A percentile compares a stretch with the other conserved stretches of the same genome.
These are phyloP conservation scores for Diprion similis DNA, from an alignment of 1,140 invertebrate species.

Conservation along the genomic window DNA sequence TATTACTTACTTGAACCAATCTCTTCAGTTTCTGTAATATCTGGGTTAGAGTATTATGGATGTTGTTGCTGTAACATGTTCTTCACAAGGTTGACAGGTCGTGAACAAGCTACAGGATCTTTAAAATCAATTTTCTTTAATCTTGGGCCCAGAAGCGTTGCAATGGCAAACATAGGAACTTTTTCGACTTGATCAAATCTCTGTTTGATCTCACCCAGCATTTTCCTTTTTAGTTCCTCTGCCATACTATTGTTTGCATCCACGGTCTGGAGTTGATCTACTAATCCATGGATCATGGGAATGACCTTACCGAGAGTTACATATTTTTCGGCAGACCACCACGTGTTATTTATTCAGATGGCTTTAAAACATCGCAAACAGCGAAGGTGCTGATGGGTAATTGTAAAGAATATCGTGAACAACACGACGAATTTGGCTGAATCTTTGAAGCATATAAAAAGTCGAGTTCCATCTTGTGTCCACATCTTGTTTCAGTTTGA, in stretches of 20 bases:
- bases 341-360: conserved; percentile 49
- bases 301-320: conserved; percentile 50
- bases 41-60: background rate
- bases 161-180: conserved; percentile 12
- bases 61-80: background rate
- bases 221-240: conserved; percentile 17
- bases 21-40: background rate
- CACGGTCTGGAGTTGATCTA: conserved; percentile 10
- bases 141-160: conserved; percentile 23
- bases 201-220: conserved; percentile 18
- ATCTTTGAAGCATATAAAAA: conserved; percentile 44
- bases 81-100: background rate
- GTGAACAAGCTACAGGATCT: background rate
- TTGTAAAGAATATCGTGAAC: conserved; percentile 44
- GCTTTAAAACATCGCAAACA: conserved; percentile 45
- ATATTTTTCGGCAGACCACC: conserved; percentile 52
- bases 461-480: conserved; percentile 37
- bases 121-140: conserved; percentile 25
- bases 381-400: conserved; percentile 43
- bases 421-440: conserved; percentile 37
- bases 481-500: conserved; percentile 34
- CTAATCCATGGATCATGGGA: conserved; percentile 40
- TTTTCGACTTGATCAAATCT: conserved; percentile 13
- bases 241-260: conserved; percentile 22
- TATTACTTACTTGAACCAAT: background rate